phyloP scores from a whole-genome alignment of 2,797 vertebrate species.

The Anabas testudineus region DNA sequence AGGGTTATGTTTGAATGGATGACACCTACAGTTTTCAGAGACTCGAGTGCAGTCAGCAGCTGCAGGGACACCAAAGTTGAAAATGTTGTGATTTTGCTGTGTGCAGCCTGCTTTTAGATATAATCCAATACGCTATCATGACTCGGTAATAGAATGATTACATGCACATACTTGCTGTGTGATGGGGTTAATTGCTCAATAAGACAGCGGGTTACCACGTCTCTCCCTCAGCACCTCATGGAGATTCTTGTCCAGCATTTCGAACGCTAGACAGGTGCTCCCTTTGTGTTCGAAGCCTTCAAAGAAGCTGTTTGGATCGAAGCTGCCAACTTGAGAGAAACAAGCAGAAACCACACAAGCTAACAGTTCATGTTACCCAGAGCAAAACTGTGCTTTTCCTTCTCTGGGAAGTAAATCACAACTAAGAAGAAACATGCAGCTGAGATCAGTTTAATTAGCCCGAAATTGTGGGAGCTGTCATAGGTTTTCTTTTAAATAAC shows the following conservation, averaged over 20 bases:
- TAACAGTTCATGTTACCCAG: too few relatives aligned
- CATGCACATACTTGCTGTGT: neutral
- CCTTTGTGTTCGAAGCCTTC: slow-evolving; percentile 4
- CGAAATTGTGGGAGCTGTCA: too few relatives aligned
- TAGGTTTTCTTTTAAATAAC: too few relatives aligned
- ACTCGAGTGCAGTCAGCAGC: neutral
- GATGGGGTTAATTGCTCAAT: neutral
- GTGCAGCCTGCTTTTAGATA: neutral
- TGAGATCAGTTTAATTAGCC: too few relatives aligned
- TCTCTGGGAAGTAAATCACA: too few relatives aligned
- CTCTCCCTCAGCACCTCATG: neutral
- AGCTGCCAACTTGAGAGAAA: neutral
- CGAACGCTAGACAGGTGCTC: neutral
- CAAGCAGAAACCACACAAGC: too few relatives aligned
- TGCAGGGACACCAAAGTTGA: neutral
- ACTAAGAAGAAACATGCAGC: too few relatives aligned
- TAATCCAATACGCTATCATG: neutral
- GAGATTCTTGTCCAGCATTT: slow-evolving; percentile 2
- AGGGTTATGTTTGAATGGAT: slow-evolving; percentile 12
- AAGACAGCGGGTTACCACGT: neutral
- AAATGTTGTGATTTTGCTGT: too few relatives aligned
- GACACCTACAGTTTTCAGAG: slow-evolving; percentile 3
- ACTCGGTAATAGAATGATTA: neutral
- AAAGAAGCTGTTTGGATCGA: neutral
- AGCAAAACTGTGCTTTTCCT: too few relatives aligned